Evolutionary conservation across 2,797 vertebrate genomes (phyloP).

Genomic region (Scyliorhinus canicula): DNA sequence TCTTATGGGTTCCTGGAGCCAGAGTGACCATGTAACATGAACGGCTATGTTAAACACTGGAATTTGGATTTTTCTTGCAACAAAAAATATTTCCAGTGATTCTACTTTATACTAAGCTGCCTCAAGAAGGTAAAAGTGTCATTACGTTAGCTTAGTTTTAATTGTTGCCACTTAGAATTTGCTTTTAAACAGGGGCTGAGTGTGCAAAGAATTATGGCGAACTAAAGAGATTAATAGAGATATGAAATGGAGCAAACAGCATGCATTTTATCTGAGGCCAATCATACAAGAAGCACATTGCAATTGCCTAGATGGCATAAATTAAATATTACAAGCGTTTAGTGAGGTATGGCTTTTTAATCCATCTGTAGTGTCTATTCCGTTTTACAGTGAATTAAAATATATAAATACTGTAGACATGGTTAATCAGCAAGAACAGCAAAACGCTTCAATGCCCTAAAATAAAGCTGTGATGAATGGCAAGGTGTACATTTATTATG

Average conservation of each 20-base stretch:
- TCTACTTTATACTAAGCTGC: neutral
- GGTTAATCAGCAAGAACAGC: constrained; percentile 36
- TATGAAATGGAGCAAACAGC: constrained; percentile 39
- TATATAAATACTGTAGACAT: constrained; percentile 30
- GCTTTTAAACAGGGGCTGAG: neutral
- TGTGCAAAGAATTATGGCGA: neutral
- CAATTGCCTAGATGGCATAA: constrained; percentile 22
- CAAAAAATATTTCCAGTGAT: neutral
- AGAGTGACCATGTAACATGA: too few relatives aligned
- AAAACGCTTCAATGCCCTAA: constrained; percentile 33
- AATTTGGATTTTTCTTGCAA: neutral
- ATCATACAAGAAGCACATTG: constrained; percentile 29
- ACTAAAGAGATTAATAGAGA: constrained; percentile 28
- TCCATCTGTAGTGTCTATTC: constrained; percentile 36
- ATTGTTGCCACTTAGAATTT: constrained; percentile 19
- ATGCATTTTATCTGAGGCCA: constrained; percentile 42
- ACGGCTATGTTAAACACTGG: neutral
- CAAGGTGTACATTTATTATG: constrained; percentile 30
- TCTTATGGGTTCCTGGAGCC: neutral
- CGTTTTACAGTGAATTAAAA: constrained; percentile 37
- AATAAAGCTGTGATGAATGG: constrained; percentile 33
- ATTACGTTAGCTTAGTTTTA: constrained; percentile 14
- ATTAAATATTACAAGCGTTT: constrained; percentile 32
- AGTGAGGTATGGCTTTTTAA: constrained; percentile 38
- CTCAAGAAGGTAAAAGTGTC: neutral